Conservation (phyloP, 1,140 invertebrate species). For the Asobara japonica region DNA sequence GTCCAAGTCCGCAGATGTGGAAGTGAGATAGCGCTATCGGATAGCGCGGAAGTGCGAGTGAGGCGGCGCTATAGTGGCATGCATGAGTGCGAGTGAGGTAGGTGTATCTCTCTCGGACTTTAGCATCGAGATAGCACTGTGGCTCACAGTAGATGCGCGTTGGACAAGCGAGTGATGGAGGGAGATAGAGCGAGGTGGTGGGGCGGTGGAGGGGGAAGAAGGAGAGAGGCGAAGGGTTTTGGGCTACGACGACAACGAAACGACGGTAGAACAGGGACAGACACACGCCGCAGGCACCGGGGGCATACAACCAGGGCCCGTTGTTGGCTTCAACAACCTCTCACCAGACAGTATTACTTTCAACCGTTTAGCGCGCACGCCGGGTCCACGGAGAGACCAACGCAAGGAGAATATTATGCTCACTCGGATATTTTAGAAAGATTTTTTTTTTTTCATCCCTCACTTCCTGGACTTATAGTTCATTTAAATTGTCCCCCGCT, state of each 20-base stretch:
- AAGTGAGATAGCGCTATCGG: no score
- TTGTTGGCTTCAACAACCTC: slow-evolving; percentile 56
- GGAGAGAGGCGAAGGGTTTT: slow-evolving; percentile 4
- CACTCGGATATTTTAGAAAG: slow-evolving; percentile 17
- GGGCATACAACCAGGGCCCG: slow-evolving; percentile 38
- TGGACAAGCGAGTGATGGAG: background rate
- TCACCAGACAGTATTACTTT: slow-evolving; percentile 63
- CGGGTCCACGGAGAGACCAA: background rate
- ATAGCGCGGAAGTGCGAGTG: no score
- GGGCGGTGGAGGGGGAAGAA: background rate
- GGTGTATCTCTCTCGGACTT: background rate
- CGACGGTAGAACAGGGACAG: slow-evolving; percentile 44
- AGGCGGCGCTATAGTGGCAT: no score
- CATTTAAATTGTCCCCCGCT: no score
- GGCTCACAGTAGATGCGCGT: background rate
- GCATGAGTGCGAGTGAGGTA: background rate
- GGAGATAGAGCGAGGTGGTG: no score
- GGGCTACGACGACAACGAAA: slow-evolving; percentile 43
- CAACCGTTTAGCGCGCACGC: slow-evolving; percentile 53
- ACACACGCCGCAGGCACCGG: slow-evolving; percentile 38
- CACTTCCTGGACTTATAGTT: background rate
- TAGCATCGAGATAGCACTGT: no score
- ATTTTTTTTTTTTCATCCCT: slow-evolving; percentile 4
- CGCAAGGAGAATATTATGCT: slow-evolving; percentile 18
- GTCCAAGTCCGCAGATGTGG: no score